Evolutionary conservation across 2,888 invertebrate species (phyloP).

Genomic region (Drosophila borealis): DNA sequence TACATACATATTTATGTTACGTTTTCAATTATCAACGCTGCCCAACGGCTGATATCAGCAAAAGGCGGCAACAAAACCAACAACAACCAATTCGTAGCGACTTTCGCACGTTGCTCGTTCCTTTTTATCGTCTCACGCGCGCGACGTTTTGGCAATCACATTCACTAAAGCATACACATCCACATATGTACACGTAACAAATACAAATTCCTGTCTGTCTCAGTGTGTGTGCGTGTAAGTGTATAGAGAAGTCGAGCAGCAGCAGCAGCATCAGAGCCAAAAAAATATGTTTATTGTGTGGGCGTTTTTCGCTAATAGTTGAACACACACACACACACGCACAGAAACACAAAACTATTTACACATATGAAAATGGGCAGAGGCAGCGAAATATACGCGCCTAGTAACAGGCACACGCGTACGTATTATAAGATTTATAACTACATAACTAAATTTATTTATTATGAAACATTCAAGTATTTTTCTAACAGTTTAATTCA

Average conservation of each 20-base stretch:
- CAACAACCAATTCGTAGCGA: slow-evolving; percentile 1
- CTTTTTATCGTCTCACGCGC: slow-evolving; percentile 50
- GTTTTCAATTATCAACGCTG: slow-evolving; percentile 47
- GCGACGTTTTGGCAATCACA: slow-evolving; percentile 44
- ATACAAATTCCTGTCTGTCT: neutral
- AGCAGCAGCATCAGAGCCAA: neutral
- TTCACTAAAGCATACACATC: slow-evolving; percentile 20
- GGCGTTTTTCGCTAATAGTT: slow-evolving; percentile 51
- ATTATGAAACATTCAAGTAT: too few relatives aligned
- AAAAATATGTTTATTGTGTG: slow-evolving; percentile 35
- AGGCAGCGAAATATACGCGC: slow-evolving; percentile 14
- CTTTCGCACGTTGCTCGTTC: slow-evolving; percentile 28
- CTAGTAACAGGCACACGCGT: slow-evolving; percentile 32
- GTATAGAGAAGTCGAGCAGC: slow-evolving; percentile 11
- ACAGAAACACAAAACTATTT: neutral
- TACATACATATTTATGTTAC: slow-evolving; percentile 18
- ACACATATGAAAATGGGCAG: slow-evolving; percentile 2
- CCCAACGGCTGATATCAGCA: slow-evolving; percentile 15
- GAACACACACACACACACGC: slow-evolving; percentile 3
- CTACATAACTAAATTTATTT: neutral
- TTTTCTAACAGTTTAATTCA: too few relatives aligned
- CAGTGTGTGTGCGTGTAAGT: slow-evolving; percentile 1
- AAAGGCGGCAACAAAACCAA: slow-evolving; percentile 1
- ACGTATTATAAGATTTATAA: neutral
- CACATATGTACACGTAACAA: neutral